phyloP scores from a whole-genome alignment of 2,797 vertebrate species.

The Periparus ater region DNA sequence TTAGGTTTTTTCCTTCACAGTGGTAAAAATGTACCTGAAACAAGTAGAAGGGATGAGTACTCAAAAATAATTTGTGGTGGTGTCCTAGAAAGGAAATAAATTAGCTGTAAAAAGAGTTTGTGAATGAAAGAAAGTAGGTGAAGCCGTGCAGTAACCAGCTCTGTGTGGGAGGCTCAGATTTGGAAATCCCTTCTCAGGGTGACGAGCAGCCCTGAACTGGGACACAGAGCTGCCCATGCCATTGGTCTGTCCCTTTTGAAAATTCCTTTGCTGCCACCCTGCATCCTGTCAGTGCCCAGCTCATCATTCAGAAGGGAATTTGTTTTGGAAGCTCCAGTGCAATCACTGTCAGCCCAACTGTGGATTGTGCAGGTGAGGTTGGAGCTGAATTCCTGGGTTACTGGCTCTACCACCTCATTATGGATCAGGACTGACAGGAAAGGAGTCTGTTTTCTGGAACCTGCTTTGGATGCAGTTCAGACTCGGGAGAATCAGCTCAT shows the following conservation, averaged over 20 bases:
- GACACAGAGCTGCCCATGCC: background rate
- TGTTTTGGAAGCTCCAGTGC: background rate
- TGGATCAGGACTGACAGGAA: background rate
- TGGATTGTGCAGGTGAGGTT: background rate
- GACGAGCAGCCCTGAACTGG: background rate
- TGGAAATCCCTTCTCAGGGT: background rate
- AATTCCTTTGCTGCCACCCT: background rate
- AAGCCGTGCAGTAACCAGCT: background rate
- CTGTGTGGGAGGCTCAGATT: background rate
- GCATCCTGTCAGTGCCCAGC: background rate
- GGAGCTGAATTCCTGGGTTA: background rate
- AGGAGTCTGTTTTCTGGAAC: background rate
- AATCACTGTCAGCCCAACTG: background rate
- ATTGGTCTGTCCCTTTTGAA: background rate
- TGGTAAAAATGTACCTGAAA: background rate
- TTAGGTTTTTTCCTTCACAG: background rate
- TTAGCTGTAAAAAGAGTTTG: background rate
- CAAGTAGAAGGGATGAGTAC: background rate
- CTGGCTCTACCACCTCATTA: background rate
- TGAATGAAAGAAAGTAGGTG: background rate
- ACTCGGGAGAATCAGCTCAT: background rate
- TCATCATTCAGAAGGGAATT: background rate
- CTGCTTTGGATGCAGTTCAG: constrained; percentile 32
- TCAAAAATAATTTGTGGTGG: background rate
- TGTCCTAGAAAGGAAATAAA: background rate